phyloP scores from a whole-genome alignment of 2,888 invertebrate genomes.

The Labia minor region DNA sequence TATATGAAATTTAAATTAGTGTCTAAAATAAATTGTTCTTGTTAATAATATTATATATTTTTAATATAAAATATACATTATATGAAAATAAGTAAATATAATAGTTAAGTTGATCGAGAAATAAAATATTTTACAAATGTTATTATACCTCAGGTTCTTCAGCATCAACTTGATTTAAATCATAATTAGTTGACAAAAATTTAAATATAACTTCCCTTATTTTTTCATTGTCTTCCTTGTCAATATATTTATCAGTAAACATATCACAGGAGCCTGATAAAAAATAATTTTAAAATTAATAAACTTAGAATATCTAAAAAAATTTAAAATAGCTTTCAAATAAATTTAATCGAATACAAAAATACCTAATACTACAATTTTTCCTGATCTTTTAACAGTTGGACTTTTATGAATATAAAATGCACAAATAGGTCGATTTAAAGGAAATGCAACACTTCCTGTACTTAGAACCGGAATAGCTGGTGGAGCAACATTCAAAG shows the following conservation, averaged over 20 bases:
- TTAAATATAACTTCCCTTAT: slow-evolving; percentile 80
- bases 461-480: slow-evolving; percentile 81
- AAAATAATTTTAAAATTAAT: background rate
- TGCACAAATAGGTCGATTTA: slow-evolving; percentile 81
- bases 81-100: too few relatives aligned
- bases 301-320: background rate
- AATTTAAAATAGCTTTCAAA: background rate
- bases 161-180: slow-evolving; percentile 71
- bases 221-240: slow-evolving; percentile 84
- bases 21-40: too few relatives aligned
- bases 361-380: slow-evolving; percentile 19
- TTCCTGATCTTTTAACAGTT: slow-evolving; percentile 37
- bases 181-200: slow-evolving; percentile 56
- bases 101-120: too few relatives aligned
- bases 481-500: slow-evolving; percentile 83
- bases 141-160: slow-evolving; percentile 94
- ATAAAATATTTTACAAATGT: too few relatives aligned
- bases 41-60: too few relatives aligned
- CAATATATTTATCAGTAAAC: slow-evolving; percentile 85
- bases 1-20: too few relatives aligned
- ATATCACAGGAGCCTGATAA: slow-evolving; percentile 77
- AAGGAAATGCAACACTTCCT: slow-evolving; percentile 87
- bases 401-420: slow-evolving; percentile 56
- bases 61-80: too few relatives aligned
- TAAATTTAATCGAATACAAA: too few relatives aligned